These are phyloP conservation scores for Rhynchomys soricoides DNA, from an alignment of 2,113 vertebrate species.

Conservation along the genomic window DNA sequence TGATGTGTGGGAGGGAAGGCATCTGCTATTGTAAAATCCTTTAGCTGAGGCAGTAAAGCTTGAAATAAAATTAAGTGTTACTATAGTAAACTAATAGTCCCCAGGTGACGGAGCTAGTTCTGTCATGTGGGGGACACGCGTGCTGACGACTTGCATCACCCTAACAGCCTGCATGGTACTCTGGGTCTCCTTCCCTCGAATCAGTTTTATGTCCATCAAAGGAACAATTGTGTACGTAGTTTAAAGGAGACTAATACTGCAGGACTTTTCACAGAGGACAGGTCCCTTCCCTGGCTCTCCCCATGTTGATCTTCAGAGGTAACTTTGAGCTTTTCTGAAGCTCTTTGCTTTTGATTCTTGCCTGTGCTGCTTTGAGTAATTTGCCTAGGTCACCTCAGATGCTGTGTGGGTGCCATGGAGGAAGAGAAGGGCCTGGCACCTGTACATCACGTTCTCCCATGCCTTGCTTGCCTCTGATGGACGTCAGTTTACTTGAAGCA, in stretches of 20 bases:
- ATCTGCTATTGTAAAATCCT: constrained; percentile 88
- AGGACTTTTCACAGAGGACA: neutral
- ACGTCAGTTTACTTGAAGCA: accelerated
- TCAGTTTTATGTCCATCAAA: constrained; percentile 15
- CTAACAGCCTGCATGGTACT: neutral
- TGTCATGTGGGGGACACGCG: neutral
- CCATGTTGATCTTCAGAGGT: neutral
- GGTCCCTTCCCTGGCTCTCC: neutral
- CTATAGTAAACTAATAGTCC: constrained; percentile 76
- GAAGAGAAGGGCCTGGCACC: neutral
- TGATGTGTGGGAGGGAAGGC: constrained; percentile 88
- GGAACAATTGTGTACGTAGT: neutral
- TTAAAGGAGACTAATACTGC: neutral
- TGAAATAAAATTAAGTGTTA: constrained; percentile 80
- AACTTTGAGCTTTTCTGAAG: neutral
- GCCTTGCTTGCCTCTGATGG: neutral
- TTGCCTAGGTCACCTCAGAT: neutral
- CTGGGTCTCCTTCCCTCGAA: neutral
- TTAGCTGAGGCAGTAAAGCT: constrained; percentile 79
- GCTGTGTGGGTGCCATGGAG: neutral
- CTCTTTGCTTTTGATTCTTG: neutral
- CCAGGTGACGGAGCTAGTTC: constrained; percentile 69
- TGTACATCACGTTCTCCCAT: neutral
- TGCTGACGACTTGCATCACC: constrained; percentile 13
- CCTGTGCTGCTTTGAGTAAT: neutral